Evolutionary conservation across 2,888 invertebrate genomes (phyloP), one percentile per base, ranked within the genome.

Genomic region (Stenichneumon culpator): DNA sequence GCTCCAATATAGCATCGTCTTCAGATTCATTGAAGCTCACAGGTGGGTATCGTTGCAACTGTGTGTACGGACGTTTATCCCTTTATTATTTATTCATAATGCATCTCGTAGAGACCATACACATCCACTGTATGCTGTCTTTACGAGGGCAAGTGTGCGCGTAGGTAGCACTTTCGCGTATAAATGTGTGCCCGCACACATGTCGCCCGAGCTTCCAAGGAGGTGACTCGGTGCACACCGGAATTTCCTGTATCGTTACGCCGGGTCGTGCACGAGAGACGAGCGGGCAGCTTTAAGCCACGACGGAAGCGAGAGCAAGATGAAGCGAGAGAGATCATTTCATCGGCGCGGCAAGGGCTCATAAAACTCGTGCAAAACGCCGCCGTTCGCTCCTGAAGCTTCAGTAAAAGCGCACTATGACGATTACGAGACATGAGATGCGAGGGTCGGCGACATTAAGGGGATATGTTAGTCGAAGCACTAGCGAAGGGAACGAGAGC

Each of bases 311-410:
- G 7, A 16, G 72, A 72, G 57, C 22, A 36, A 52, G 69, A 80
- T 16, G 44, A 63, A 79, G 52, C 69, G 80, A 70, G 70, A 82
- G 57, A 82, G 57, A 57, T 82, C 70, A 72, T 82, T 82, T 79
- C 82, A 79, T 84, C 82, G 82, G 70, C 74, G 70, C 74, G 57
- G 69, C 67, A 47, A 74, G 74, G 74, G 73, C 74, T 85, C 84
- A 68, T 85, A 82, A 85, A 85, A 85, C 82, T 85, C 74, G 73
- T 32, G 79, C 69, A 83, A 79, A 79, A 22, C 79, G 65, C 73
- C 79, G 63, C 47, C 11, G 36, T 54, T 11, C 52, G n/a, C 52
- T 47, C 81, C 28, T 75, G 22, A 70, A 72, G 54, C 65, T 78
- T 50, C 73, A 83, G 79, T 70, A 75, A 83, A 79, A 57, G 54